phyloP scores from a whole-genome alignment of 2,113 vertebrate species.

The Heloderma charlesbogerti region DNA sequence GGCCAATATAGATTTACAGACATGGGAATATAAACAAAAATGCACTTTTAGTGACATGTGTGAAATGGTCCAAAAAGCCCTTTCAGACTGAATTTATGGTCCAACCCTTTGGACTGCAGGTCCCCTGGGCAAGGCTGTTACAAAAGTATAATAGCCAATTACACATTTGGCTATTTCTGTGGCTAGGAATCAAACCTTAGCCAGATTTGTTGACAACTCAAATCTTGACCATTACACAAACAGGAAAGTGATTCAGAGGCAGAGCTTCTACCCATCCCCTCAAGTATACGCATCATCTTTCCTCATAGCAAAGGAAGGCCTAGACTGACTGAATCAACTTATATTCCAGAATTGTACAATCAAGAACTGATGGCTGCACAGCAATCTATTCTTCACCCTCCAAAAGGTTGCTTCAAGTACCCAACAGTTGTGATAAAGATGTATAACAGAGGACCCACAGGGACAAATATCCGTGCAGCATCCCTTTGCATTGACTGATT shows the following conservation, averaged over 20 bases:
- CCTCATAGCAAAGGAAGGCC: background rate
- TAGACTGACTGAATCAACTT: no score
- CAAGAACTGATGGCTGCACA: background rate
- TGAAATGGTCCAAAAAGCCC: background rate
- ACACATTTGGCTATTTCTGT: background rate
- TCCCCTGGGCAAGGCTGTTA: background rate
- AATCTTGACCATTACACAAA: background rate
- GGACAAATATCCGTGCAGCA: background rate
- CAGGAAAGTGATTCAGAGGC: background rate
- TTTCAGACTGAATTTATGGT: background rate
- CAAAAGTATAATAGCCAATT: background rate
- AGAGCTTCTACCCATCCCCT: background rate
- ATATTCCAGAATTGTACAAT: background rate
- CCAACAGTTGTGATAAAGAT: background rate
- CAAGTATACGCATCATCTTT: background rate
- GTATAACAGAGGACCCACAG: background rate
- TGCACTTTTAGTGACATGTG: background rate
- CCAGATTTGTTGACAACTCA: background rate
- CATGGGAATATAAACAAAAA: background rate
- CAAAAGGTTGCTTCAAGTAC: background rate
- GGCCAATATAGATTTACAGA: background rate
- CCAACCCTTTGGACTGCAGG: background rate
- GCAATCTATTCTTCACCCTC: background rate
- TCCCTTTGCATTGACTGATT: background rate
- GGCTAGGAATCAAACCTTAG: background rate